Percentiles rank a stretch among this genome's conserved stretches.
Evolutionary conservation across 1,140 invertebrate genomes (phyloP).

Genomic region (Planococcus citri): DNA sequence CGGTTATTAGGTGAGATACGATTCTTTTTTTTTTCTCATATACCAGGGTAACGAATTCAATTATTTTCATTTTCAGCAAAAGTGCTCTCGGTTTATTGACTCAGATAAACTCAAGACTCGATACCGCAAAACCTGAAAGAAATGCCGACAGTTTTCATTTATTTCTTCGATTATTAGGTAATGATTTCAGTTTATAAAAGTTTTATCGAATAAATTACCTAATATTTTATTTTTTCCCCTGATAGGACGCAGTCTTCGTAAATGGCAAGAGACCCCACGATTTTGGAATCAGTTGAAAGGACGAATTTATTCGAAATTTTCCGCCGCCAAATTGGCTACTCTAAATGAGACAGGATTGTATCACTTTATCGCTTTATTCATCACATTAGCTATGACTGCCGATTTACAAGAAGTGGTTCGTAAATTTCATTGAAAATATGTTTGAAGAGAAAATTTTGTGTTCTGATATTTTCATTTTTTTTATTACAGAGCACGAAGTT

Average conservation of each 20-base stretch:
- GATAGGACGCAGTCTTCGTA: neutral
- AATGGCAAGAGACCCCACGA: slow-evolving; percentile 23
- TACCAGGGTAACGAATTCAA: neutral
- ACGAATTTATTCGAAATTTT: slow-evolving; percentile 38
- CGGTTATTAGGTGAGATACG: slow-evolving; percentile 34
- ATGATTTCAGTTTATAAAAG: too few species aligned
- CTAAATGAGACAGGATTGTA: slow-evolving; percentile 35
- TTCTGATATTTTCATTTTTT: slow-evolving; percentile 4
- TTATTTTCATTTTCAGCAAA: slow-evolving; percentile 32
- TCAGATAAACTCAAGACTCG: slow-evolving; percentile 34
- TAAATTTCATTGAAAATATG: slow-evolving; percentile 5
- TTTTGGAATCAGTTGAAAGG: slow-evolving; percentile 40
- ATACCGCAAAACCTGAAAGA: slow-evolving; percentile 28
- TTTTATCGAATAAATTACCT: too few species aligned
- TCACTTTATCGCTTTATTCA: slow-evolving; percentile 38
- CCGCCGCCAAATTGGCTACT: slow-evolving; percentile 35
- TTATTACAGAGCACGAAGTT: slow-evolving; percentile 17
- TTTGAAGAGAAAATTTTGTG: neutral
- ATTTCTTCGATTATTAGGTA: slow-evolving; percentile 37
- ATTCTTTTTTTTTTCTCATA: slow-evolving; percentile 23
- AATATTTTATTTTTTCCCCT: too few species aligned
- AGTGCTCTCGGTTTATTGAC: slow-evolving; percentile 34
- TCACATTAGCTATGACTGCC: slow-evolving; percentile 36
- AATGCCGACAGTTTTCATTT: slow-evolving; percentile 37
- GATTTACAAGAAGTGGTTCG: slow-evolving; percentile 36